Evolutionary conservation across 2,113 vertebrate species (phyloP).

Genomic region (Gnathonemus longibarbis): DNA sequence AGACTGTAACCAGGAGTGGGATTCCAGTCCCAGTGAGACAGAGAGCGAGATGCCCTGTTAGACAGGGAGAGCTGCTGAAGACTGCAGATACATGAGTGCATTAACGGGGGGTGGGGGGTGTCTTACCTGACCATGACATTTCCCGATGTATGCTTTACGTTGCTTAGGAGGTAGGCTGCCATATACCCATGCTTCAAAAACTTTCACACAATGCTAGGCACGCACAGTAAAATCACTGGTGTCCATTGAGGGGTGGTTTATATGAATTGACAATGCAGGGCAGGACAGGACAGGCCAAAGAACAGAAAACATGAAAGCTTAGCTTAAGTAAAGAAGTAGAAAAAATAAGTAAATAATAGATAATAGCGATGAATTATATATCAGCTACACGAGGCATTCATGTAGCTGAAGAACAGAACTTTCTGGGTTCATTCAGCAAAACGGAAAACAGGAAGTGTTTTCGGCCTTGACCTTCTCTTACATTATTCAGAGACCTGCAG

Average conservation of each 20-base stretch:
- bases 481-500: slow-evolving; percentile 41
- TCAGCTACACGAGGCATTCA: slow-evolving; percentile 43
- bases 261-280: background rate
- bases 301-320: slow-evolving; percentile 27
- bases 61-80: background rate
- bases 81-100: background rate
- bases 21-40: background rate
- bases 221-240: background rate
- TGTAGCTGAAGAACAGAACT: slow-evolving; percentile 31
- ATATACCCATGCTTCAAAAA: slow-evolving; percentile 52
- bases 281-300: slow-evolving; percentile 6
- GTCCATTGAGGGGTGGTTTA: slow-evolving; percentile 5
- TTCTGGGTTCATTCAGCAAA: slow-evolving; percentile 43
- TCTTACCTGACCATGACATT: slow-evolving; percentile 16
- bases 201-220: slow-evolving; percentile 43
- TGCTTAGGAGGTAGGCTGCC: slow-evolving; percentile 43
- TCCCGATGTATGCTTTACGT: slow-evolving; percentile 45
- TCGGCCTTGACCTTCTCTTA: slow-evolving; percentile 11
- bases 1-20: background rate
- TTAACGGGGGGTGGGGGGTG: background rate
- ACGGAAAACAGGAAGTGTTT: slow-evolving; percentile 12
- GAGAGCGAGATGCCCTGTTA: background rate
- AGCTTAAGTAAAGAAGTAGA: slow-evolving; percentile 41
- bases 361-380: slow-evolving; percentile 42
- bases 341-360: slow-evolving; percentile 60